phyloP scores from a whole-genome alignment of 2,113 vertebrate species.

The Cyprinus carpio region DNA sequence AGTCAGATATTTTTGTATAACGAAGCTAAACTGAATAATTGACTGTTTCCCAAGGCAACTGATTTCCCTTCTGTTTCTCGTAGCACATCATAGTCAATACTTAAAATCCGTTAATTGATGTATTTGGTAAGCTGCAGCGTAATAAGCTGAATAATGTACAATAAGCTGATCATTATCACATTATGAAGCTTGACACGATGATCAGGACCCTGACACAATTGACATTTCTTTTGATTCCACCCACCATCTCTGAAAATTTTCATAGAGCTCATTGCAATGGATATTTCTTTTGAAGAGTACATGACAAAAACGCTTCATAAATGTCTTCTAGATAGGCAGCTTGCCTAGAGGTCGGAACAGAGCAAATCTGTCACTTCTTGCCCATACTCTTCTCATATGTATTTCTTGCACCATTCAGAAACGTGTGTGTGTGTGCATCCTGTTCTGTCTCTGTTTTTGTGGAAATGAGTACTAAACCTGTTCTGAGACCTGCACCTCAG shows the following conservation, averaged over 20 bases:
- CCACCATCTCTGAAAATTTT: background rate
- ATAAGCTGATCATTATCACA: no score
- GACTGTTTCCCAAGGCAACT: background rate
- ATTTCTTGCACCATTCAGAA: slow-evolving; percentile 16
- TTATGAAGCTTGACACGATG: no score
- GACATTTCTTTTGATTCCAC: background rate
- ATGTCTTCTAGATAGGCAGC: background rate
- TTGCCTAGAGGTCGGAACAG: background rate
- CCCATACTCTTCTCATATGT: background rate
- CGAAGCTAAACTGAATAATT: background rate
- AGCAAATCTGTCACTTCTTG: background rate
- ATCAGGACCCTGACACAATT: background rate
- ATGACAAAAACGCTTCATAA: no score
- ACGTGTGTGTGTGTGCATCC: background rate
- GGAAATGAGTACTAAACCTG: slow-evolving; percentile 25
- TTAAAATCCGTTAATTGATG: no score
- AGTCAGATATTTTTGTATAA: background rate
- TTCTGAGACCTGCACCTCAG: slow-evolving; percentile 32
- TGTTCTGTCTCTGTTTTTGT: slow-evolving; percentile 27
- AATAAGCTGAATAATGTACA: no score
- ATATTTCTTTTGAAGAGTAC: background rate
- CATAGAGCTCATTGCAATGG: background rate
- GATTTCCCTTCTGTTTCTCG: background rate
- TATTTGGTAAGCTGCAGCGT: no score
- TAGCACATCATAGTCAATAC: no score